phyloP scores from a whole-genome alignment of 1,140 invertebrate species.

The Drosophila grimshawi region DNA sequence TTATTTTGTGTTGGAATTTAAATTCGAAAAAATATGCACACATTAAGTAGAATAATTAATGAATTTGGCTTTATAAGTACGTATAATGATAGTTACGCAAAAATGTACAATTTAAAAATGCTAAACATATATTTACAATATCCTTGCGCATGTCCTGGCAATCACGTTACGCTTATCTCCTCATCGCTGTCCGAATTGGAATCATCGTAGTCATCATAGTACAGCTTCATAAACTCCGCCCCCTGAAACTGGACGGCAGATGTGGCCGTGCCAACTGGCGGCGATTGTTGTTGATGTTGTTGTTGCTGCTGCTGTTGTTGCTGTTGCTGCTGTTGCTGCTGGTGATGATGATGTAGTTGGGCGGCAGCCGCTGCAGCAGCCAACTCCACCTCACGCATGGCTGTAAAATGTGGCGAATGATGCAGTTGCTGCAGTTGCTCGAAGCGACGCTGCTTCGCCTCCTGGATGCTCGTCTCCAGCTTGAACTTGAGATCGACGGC shows the following conservation, averaged over 20 bases:
- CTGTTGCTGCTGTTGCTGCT: constrained; percentile 65
- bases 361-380: constrained; percentile 71
- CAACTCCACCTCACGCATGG: constrained; percentile 71
- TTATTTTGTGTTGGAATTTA: constrained; percentile 76
- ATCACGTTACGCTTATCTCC: constrained; percentile 93
- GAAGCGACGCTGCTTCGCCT: constrained; percentile 72
- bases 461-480: constrained; percentile 72
- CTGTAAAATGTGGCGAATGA: constrained; percentile 81
- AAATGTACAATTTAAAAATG: constrained; percentile 66
- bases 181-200: constrained; percentile 91
- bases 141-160: constrained; percentile 28
- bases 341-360: constrained; percentile 76
- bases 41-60: constrained; percentile 63
- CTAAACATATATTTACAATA: constrained; percentile 68
- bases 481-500: constrained; percentile 81
- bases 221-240: constrained; percentile 85
- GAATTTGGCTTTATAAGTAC: constrained; percentile 42
- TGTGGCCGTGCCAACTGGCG: constrained; percentile 37
- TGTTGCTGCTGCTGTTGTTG: constrained; percentile 61
- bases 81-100: constrained; percentile 31
- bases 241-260: constrained; percentile 62
- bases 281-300: constrained; percentile 55
- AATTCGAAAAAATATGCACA: constrained; percentile 78
- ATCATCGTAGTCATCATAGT: constrained; percentile 88
- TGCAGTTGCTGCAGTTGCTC: constrained; percentile 84